These are phyloP conservation scores for Leptopterna dolabrata DNA, from an alignment of 2,888 invertebrate genomes.

Conservation along the genomic window DNA sequence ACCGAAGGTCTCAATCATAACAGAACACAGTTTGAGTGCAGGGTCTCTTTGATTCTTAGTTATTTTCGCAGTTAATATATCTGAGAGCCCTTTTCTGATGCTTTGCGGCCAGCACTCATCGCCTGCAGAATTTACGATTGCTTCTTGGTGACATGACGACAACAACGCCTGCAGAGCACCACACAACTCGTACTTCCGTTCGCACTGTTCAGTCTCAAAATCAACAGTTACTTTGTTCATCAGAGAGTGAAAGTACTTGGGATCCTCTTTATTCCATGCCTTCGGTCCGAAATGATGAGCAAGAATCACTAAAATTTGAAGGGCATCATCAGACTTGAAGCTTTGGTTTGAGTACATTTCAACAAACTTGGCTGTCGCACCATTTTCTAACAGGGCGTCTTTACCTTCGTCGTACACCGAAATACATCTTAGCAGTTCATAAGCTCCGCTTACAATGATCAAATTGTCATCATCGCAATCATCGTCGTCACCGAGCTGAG, in stretches of 20 bases:
- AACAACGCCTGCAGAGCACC: constrained; percentile 81
- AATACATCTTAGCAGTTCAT: constrained; percentile 83
- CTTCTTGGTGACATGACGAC: constrained; percentile 68
- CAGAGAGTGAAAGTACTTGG: constrained; percentile 83
- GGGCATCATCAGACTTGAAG: constrained; percentile 89
- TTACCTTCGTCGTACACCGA: constrained; percentile 84
- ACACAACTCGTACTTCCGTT: constrained; percentile 90
- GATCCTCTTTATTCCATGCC: constrained; percentile 80
- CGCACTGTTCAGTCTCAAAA: constrained; percentile 89
- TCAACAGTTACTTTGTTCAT: constrained; percentile 86
- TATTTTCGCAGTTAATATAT: constrained; percentile 87
- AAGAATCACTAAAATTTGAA: constrained; percentile 82
- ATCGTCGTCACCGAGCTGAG: constrained; percentile 81
- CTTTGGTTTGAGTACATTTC: constrained; percentile 89
- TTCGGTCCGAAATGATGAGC: constrained; percentile 78
- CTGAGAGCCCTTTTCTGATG: constrained; percentile 83
- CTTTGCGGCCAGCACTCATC: constrained; percentile 86
- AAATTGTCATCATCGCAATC: constrained; percentile 87
- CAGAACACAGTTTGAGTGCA: constrained; percentile 84
- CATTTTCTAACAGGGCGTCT: constrained; percentile 80
- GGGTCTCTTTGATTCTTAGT: constrained; percentile 90
- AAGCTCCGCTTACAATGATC: constrained; percentile 87
- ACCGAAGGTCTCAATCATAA: constrained; percentile 83
- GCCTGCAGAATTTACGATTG: constrained; percentile 66
- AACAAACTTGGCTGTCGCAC: constrained; percentile 84